Percentiles rank a stretch among this genome's conserved stretches.
These are phyloP conservation scores for Gisinianus flammeolus DNA, from an alignment of 2,888 invertebrate species.

Conservation along the genomic window DNA sequence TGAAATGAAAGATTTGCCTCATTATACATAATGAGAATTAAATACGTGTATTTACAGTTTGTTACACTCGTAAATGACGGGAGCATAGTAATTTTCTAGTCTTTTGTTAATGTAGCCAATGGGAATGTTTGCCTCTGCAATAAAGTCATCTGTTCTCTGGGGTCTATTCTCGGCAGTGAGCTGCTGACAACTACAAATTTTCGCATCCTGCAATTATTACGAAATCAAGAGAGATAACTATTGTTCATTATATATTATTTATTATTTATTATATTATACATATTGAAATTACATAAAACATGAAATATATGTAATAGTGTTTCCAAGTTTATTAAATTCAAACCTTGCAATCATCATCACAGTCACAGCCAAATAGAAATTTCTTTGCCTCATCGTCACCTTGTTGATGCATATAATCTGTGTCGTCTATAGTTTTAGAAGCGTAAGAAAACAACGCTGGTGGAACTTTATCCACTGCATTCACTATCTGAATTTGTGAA, in stretches of 20 bases:
- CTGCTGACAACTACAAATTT: conserved; percentile 88
- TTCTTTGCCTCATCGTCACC: conserved; percentile 80
- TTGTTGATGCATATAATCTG: conserved; percentile 82
- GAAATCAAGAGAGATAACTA: neutral
- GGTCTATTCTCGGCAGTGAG: conserved; percentile 80
- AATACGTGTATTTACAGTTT: conserved; percentile 65
- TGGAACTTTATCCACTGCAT: conserved; percentile 80
- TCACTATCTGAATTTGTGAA: conserved; percentile 84
- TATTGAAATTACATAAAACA: neutral
- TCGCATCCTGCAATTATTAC: conserved; percentile 74
- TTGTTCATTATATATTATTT: no score
- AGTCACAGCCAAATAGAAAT: conserved; percentile 90
- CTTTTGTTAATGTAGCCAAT: conserved; percentile 82
- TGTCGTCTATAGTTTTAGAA: no score
- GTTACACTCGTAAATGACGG: conserved; percentile 97
- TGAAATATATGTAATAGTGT: neutral
- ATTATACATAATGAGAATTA: no score
- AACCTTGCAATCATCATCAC: conserved; percentile 87
- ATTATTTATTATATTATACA: neutral
- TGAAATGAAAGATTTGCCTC: no score
- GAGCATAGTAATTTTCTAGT: conserved; percentile 79
- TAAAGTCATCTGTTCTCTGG: no score
- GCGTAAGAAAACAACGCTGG: conserved; percentile 88
- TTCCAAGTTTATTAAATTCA: conserved; percentile 35
- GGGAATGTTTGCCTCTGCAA: conserved; percentile 65